phyloP scores from a whole-genome alignment of 2,797 vertebrate species.

The Sarcoramphus papa region DNA sequence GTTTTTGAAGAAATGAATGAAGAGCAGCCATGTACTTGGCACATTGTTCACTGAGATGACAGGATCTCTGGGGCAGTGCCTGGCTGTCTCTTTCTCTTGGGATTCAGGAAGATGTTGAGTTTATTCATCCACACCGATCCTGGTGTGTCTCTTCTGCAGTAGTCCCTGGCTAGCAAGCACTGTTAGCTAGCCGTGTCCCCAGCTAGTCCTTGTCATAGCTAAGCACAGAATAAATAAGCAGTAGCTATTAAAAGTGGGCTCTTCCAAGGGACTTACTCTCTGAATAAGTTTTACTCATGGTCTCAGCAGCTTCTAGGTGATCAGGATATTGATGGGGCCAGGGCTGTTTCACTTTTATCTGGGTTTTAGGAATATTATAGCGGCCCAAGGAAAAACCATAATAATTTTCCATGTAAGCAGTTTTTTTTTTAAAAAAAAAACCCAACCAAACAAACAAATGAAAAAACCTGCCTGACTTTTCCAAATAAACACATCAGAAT shows the following conservation, averaged over 20 bases:
- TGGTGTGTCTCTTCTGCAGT: background rate
- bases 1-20: background rate
- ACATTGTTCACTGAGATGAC: background rate
- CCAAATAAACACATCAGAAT: background rate
- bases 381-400: background rate
- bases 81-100: background rate
- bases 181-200: background rate
- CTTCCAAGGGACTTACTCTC: background rate
- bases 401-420: background rate
- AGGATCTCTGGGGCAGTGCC: background rate
- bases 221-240: background rate
- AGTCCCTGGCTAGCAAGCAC: background rate
- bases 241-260: background rate
- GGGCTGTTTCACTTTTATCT: background rate
- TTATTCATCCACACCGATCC: background rate
- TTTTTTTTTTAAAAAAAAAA: too few species aligned
- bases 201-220: background rate
- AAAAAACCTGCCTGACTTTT: background rate
- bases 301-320: background rate
- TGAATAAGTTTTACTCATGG: background rate
- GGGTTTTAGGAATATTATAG: background rate
- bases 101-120: background rate
- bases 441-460: rapidly evolving
- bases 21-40: background rate
- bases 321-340: background rate